Percentiles rank a stretch among this genome's conserved stretches.
These are phyloP conservation scores for Papilio demoleus DNA, from an alignment of 2,888 invertebrate species.

Conservation along the genomic window DNA sequence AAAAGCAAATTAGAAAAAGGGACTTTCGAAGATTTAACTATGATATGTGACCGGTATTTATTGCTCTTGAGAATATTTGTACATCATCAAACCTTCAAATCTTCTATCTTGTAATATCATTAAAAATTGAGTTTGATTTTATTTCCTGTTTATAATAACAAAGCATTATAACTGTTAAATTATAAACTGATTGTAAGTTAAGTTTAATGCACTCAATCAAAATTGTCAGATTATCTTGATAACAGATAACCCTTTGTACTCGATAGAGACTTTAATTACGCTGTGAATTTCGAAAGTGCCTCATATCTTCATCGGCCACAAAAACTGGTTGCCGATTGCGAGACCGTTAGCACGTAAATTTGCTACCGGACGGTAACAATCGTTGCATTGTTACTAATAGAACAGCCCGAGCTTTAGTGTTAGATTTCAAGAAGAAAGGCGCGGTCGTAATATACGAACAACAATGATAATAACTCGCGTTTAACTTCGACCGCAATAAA, in stretches of 20 bases:
- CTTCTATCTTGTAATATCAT: background rate
- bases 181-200: background rate
- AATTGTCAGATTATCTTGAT: conserved; percentile 53
- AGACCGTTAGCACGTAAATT: conserved; percentile 63
- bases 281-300: conserved; percentile 57
- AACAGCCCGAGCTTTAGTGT: conserved; percentile 67
- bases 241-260: conserved; percentile 42
- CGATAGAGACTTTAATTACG: conserved; percentile 58
- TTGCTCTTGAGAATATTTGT: no score
- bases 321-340: conserved; percentile 71
- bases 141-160: conserved; percentile 8
- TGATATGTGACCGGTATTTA: no score
- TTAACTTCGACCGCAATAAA: conserved; percentile 35
- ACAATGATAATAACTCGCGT: conserved; percentile 39
- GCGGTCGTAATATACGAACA: conserved; percentile 40
- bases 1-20: no score
- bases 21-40: no score
- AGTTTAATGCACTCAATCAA: conserved; percentile 52
- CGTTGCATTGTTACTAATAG: conserved; percentile 68
- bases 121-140: conserved; percentile 1
- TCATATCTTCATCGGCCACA: conserved; percentile 72
- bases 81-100: background rate
- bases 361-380: conserved; percentile 68
- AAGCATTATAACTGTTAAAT: conserved; percentile 8
- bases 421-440: conserved; percentile 50